Conservation (phyloP, 2,113 vertebrate genomes). For the Nansenia antarctica region DNA sequence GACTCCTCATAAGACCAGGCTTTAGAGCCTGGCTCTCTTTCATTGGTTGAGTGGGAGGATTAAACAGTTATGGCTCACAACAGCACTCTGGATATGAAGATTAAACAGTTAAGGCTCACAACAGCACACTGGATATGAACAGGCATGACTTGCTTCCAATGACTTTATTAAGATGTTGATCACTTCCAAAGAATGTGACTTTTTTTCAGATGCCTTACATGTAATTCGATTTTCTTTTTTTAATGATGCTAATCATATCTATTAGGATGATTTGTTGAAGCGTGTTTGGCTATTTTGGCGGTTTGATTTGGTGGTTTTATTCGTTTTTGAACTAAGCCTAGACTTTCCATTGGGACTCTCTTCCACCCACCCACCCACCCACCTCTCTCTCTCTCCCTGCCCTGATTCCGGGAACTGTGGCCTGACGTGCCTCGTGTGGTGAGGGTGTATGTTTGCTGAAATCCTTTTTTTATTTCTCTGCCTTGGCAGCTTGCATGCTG, state of each 20-base stretch:
- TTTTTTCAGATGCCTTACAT: background rate
- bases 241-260: too few species aligned
- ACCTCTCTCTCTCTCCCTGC: background rate
- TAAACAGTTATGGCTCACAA: background rate
- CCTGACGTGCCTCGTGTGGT: constrained; percentile 2
- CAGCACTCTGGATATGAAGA: background rate
- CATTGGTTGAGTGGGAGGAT: background rate
- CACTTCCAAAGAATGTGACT: background rate
- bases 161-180: background rate
- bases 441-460: background rate
- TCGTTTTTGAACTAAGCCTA: background rate
- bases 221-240: background rate
- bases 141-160: background rate
- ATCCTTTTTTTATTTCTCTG: background rate
- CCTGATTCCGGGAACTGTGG: background rate
- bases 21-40: background rate
- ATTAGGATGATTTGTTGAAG: background rate
- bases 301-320: background rate
- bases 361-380: background rate
- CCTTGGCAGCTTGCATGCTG: background rate
- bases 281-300: background rate
- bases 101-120: too few species aligned
- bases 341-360: background rate
- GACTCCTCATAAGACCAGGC: background rate
- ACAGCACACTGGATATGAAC: background rate